Conservation (phyloP, 2,113 vertebrate genomes). For the Chlorocebus sabaeus region DNA sequence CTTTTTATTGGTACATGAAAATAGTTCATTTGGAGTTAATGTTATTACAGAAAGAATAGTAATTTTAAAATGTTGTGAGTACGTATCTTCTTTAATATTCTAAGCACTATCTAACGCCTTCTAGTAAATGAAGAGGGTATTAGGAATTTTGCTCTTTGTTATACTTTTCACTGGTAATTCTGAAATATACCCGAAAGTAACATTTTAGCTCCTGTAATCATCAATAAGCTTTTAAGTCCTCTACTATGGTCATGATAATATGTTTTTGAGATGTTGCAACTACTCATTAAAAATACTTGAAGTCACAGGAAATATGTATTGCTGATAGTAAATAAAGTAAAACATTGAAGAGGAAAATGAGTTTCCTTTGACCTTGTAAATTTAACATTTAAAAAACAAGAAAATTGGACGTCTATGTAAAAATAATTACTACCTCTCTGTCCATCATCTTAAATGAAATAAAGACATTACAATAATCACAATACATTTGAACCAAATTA, state of each 20-base stretch:
- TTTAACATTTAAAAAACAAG: not conserved
- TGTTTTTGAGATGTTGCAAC: not conserved
- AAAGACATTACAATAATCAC: not conserved
- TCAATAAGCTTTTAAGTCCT: not conserved
- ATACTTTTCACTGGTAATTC: not conserved
- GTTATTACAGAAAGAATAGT: not conserved
- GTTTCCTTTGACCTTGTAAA: not conserved
- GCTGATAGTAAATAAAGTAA: not conserved
- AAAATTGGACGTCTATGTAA: not conserved
- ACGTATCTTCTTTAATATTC: not conserved
- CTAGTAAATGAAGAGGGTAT: not conserved
- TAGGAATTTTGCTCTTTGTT: not conserved
- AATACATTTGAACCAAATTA: not conserved
- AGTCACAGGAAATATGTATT: not conserved
- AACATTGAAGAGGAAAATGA: not conserved
- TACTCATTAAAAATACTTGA: constrained; percentile 7
- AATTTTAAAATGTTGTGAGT: not conserved
- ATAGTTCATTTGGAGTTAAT: not conserved
- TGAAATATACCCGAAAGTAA: not conserved
- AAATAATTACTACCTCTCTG: not conserved
- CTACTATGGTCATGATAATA: not conserved
- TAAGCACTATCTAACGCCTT: not conserved
- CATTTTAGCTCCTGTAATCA: not conserved
- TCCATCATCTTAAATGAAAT: not conserved
- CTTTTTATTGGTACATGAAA: not conserved